Conservation (phyloP, 1,140 invertebrate genomes). For the Dreissena polymorpha region DNA sequence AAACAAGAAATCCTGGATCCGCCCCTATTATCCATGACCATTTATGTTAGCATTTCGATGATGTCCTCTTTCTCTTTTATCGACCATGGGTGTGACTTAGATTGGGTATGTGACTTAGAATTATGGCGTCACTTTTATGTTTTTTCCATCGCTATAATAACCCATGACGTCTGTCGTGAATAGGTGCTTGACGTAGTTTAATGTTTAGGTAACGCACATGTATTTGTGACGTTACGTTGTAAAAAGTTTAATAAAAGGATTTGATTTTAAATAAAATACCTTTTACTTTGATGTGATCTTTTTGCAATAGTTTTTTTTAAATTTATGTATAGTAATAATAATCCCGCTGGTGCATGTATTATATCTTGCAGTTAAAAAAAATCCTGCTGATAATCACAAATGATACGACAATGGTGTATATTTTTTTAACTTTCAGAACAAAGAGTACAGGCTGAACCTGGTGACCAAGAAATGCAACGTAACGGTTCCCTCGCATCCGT, state of each 20-base stretch:
- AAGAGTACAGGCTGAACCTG: constrained; percentile 70
- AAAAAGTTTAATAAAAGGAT: not conserved
- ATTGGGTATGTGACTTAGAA: no score
- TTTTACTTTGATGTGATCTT: not conserved
- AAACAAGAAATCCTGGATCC: no score
- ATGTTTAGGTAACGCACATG: no score
- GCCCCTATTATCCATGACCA: no score
- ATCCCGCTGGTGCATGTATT: not conserved
- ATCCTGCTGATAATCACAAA: not conserved
- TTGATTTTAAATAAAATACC: not conserved
- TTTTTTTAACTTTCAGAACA: constrained; percentile 21
- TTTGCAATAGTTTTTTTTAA: not conserved
- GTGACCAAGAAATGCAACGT: constrained; percentile 68
- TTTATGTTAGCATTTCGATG: no score
- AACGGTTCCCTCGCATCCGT: constrained; percentile 65
- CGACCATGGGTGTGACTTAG: no score
- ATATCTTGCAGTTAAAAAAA: not conserved
- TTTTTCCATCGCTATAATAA: no score
- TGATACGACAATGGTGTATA: not conserved
- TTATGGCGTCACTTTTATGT: no score
- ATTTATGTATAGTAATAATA: not conserved
- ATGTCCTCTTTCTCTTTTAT: no score
- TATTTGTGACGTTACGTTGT: no score
- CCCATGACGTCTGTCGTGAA: no score
- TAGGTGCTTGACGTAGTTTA: no score